Conservation (phyloP, 2,888 invertebrate genomes). For the Kryphioiulus occultus region DNA sequence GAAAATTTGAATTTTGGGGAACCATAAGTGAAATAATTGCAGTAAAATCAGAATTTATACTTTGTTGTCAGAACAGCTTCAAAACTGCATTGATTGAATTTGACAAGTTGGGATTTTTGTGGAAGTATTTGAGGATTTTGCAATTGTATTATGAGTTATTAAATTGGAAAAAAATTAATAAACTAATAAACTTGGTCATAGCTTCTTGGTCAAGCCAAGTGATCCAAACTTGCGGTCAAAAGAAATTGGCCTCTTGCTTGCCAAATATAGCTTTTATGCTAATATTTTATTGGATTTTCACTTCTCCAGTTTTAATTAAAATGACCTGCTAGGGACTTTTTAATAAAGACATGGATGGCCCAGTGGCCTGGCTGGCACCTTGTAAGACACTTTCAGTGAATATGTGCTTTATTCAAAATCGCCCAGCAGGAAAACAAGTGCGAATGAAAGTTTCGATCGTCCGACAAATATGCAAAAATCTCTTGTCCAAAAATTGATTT, state of each 20-base stretch:
- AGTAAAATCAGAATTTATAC: too few relatives aligned
- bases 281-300: background rate
- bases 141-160: too few relatives aligned
- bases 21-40: too few relatives aligned
- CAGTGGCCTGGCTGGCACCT: background rate
- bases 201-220: too few relatives aligned
- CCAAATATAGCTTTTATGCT: background rate
- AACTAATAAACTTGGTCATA: too few relatives aligned
- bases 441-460: background rate
- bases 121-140: too few relatives aligned
- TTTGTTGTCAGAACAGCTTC: too few relatives aligned
- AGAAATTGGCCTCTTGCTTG: background rate
- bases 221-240: background rate
- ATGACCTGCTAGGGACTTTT: background rate
- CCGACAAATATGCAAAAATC: slow-evolving; percentile 7
- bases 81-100: too few relatives aligned
- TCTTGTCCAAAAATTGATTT: slow-evolving; percentile 38
- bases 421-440: background rate
- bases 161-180: too few relatives aligned
- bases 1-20: too few relatives aligned
- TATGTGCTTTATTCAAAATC: background rate
- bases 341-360: background rate
- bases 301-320: background rate
- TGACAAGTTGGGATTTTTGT: too few relatives aligned
- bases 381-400: background rate